Conservation (phyloP, 2,888 invertebrate species). For the Volucella bombylans region DNA sequence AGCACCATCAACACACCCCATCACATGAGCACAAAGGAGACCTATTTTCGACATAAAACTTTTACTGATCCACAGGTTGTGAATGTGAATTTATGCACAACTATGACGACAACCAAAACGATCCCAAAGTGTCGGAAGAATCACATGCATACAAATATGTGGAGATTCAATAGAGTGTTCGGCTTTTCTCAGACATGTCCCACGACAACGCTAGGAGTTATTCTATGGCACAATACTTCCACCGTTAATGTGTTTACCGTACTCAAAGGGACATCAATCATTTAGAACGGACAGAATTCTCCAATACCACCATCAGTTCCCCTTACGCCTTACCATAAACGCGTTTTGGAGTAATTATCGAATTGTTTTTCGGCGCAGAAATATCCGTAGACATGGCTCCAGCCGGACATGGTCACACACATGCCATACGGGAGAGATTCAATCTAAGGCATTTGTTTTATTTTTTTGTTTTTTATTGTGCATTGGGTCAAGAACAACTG, state of each 20-base stretch:
- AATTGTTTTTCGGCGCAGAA: constrained; percentile 47
- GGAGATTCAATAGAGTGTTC: constrained; percentile 38
- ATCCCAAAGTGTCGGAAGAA: constrained; percentile 39
- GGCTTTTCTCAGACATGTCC: constrained; percentile 32
- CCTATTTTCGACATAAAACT: constrained; percentile 41
- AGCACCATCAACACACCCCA: constrained; percentile 28
- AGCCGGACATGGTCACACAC: constrained; percentile 42
- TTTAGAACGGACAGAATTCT: constrained; percentile 3
- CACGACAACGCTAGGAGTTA: constrained; percentile 45
- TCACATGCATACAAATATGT: constrained; percentile 1
- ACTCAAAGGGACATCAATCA: constrained; percentile 57
- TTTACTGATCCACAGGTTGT: constrained; percentile 36
- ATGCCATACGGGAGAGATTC: constrained; percentile 3
- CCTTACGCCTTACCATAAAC: constrained; percentile 29
- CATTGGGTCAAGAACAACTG: constrained; percentile 45
- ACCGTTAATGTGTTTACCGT: constrained; percentile 45
- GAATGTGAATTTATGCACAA: constrained; percentile 14
- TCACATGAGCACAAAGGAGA: constrained; percentile 29
- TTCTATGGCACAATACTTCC: constrained; percentile 37
- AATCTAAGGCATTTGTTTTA: constrained; percentile 21
- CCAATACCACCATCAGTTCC: constrained; percentile 22
- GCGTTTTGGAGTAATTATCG: constrained; percentile 51
- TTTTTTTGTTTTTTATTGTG: constrained; percentile 23
- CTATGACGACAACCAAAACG: neutral
- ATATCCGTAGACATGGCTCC: constrained; percentile 23